Evolutionary conservation across 2,888 invertebrate species (phyloP).

Genomic region (Cosmorhoe ocellata): DNA sequence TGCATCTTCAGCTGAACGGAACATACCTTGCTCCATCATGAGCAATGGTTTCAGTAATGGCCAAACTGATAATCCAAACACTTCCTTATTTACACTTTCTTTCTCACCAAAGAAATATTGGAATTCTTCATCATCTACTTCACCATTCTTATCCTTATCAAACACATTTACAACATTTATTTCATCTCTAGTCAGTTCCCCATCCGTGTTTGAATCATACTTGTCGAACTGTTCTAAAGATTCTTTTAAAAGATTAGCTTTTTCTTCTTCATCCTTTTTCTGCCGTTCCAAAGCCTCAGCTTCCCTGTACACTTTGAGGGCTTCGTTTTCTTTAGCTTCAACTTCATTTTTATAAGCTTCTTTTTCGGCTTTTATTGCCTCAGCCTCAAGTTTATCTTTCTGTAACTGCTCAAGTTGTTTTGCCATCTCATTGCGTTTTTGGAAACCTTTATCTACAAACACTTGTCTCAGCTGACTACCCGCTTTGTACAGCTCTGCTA

Average conservation of each 20-base stretch:
- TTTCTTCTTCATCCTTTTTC: conserved; percentile 82
- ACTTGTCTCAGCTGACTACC: conserved; percentile 90
- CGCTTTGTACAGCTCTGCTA: conserved; percentile 88
- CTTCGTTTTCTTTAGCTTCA: conserved; percentile 88
- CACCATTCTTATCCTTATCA: conserved; percentile 95
- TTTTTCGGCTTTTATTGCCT: conserved; percentile 89
- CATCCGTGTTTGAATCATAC: conserved; percentile 92
- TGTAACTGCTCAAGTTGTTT: conserved; percentile 87
- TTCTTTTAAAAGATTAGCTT: conserved; percentile 81
- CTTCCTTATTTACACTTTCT: conserved; percentile 85
- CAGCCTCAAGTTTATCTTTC: conserved; percentile 89
- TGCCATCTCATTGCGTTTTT: conserved; percentile 88
- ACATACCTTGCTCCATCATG: conserved; percentile 89
- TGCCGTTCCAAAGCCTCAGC: conserved; percentile 85
- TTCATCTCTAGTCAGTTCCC: conserved; percentile 86
- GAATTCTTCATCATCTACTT: conserved; percentile 93
- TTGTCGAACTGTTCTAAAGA: conserved; percentile 88
- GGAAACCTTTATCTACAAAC: conserved; percentile 88
- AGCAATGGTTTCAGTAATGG: conserved; percentile 89
- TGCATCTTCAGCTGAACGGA: conserved; percentile 66
- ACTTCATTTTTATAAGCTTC: conserved; percentile 86
- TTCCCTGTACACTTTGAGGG: conserved; percentile 88
- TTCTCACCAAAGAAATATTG: conserved; percentile 87
- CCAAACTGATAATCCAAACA: conserved; percentile 88
- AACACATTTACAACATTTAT: conserved; percentile 88